Percentiles rank a stretch among this genome's conserved stretches.
Conservation (phyloP, 2,888 invertebrate genomes). For the Lymantria dispar region DNA sequence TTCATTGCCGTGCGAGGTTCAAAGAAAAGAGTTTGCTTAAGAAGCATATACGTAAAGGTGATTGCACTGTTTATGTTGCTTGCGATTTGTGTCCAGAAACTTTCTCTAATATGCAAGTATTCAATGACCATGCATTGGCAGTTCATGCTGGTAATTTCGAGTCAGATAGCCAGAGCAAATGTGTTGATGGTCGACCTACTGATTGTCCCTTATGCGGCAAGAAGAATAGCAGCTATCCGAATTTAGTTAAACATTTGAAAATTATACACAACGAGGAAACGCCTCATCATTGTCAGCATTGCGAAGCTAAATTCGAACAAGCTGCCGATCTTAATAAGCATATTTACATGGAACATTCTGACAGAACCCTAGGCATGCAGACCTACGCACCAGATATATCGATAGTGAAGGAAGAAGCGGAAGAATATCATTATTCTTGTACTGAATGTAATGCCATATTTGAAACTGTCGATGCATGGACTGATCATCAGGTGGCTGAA, state of each 20-base stretch:
- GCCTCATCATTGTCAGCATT: constrained; percentile 83
- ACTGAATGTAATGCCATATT: constrained; percentile 84
- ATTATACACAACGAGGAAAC: constrained; percentile 72
- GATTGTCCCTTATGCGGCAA: constrained; percentile 81
- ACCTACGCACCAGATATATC: constrained; percentile 64
- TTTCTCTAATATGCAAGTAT: constrained; percentile 73
- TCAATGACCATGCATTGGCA: constrained; percentile 72
- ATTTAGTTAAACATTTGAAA: constrained; percentile 82
- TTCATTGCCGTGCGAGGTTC: constrained; percentile 70
- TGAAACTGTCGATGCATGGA: constrained; percentile 81
- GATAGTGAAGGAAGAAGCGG: constrained; percentile 74
- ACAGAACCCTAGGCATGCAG: constrained; percentile 57
- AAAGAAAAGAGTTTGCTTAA: constrained; percentile 72
- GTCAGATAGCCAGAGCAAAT: constrained; percentile 64
- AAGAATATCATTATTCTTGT: constrained; percentile 82
- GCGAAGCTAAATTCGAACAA: constrained; percentile 80
- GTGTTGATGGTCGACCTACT: constrained; percentile 72
- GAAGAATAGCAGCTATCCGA: constrained; percentile 79
- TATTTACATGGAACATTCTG: constrained; percentile 81
- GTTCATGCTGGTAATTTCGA: constrained; percentile 72
- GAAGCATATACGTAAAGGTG: constrained; percentile 77
- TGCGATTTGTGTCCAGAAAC: constrained; percentile 77
- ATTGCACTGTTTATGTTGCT: constrained; percentile 82
- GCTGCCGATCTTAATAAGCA: constrained; percentile 82
- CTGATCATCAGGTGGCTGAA: constrained; percentile 80